Evolutionary conservation across 2,888 invertebrate genomes (phyloP), one percentile per base, ranked within the genome.

Genomic region (Pediacus dermestoides): DNA sequence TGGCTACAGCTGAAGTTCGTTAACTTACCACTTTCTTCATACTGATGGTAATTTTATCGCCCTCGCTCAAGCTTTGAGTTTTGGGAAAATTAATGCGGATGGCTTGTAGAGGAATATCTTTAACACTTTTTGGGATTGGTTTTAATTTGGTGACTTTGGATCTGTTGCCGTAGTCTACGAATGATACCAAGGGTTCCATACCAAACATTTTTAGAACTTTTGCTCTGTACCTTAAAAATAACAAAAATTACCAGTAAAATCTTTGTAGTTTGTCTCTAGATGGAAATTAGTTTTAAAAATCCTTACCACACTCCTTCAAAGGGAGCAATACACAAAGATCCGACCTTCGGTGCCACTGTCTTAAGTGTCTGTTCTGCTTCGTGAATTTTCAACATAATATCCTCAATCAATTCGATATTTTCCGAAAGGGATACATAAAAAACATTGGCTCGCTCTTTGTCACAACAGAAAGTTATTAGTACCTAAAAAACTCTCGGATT

Each of bases 151-250:
- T 37, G 2, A 50, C 49, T 8, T 45, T 23, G 16, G 36, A 43
- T n/a, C 30, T 48, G 41, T 61, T 62, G 2, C 64, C 64, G 43
- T 54, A 63, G 42, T 64, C 64, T 2, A 64, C 35, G 22, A 57
- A 58, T 10, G 49, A 45, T 2, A 63, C 60, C 30, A 36, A 49
- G 4, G 54, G 16, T 1, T 58, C 58, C 4, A 40, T 13, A 2
- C 49, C 47, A 8, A 28, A 41, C n/a, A 38, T 35, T 25, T 39
- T 34, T 10, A 50, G 28, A 14, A 58, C 46, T n/a, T 45, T 25
- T 13, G 52, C 55, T 34, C 64, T 44, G 37, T 44, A 58, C 63
- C 63, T 61, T 40, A 16, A 42, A 41, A 26, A 25, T n/a, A n/a
- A n/a, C n/a, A n/a, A n/a, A n/a, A n/a, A n/a, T n/a, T n/a, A n/a